These are phyloP conservation scores for Taenaris catops DNA, from an alignment of 2,888 invertebrate species.

Conservation along the genomic window DNA sequence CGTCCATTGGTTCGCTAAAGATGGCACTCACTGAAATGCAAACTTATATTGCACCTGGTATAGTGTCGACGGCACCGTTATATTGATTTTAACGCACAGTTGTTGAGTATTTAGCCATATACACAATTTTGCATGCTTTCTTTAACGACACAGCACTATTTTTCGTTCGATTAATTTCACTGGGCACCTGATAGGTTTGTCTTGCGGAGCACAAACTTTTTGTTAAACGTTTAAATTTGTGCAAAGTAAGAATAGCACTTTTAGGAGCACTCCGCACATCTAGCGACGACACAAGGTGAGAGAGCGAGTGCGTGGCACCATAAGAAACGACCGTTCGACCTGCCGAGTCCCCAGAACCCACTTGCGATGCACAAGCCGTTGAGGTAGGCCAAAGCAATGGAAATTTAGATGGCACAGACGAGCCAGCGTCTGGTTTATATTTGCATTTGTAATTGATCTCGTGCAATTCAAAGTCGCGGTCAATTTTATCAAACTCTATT, in stretches of 20 bases:
- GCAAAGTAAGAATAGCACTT: constrained; percentile 58
- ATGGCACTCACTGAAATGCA: constrained; percentile 81
- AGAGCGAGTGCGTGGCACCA: constrained; percentile 71
- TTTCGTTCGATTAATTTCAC: constrained; percentile 73
- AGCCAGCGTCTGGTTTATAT: constrained; percentile 3
- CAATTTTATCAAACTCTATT: constrained; percentile 1
- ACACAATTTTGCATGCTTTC: constrained; percentile 80
- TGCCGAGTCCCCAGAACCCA: constrained; percentile 20
- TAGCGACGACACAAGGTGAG: constrained; percentile 78
- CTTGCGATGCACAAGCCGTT: constrained; percentile 20
- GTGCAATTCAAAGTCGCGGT: constrained; percentile 10
- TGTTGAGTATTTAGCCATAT: constrained; percentile 79
- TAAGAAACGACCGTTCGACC: constrained; percentile 23
- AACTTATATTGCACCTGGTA: constrained; percentile 74
- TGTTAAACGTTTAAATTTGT: constrained; percentile 31
- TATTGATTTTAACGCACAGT: constrained; percentile 78
- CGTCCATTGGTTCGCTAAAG: constrained; percentile 49
- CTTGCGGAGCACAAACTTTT: constrained; percentile 43
- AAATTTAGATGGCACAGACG: constrained; percentile 7
- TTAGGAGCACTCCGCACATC: constrained; percentile 75
- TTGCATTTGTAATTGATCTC: constrained; percentile 6
- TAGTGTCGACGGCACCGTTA: constrained; percentile 78
- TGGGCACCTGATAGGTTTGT: constrained; percentile 73
- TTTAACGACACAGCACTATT: constrained; percentile 75
- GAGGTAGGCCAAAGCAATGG: background rate